phyloP scores from a whole-genome alignment of 2,113 vertebrate species.

The Xiphophorus hellerii region DNA sequence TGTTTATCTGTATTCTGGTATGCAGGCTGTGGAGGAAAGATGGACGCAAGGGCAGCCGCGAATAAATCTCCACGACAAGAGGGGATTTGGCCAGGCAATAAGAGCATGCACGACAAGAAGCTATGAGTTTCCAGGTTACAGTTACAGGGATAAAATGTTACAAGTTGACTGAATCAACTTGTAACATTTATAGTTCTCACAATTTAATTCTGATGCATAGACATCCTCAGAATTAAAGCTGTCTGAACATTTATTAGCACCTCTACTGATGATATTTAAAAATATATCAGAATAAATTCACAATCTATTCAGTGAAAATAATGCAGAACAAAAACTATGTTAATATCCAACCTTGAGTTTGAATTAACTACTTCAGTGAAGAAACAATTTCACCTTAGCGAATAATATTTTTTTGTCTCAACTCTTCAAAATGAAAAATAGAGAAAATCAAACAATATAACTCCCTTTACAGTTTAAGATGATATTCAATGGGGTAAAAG shows the following conservation, averaged over 20 bases:
- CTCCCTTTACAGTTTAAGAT: too few relatives aligned
- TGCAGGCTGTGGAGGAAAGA: constrained; percentile 30
- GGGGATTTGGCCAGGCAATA: not conserved
- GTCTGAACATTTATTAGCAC: not conserved
- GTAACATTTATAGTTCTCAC: not conserved
- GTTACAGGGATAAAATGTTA: not conserved
- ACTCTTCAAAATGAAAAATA: too few relatives aligned
- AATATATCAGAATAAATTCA: too few relatives aligned
- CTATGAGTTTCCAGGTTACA: not conserved
- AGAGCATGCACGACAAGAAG: not conserved
- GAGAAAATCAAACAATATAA: too few relatives aligned
- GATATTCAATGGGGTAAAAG: too few relatives aligned
- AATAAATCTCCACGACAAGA: constrained; percentile 11
- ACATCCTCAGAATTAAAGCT: not conserved
- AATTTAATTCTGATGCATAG: not conserved
- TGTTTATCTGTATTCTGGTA: constrained; percentile 55
- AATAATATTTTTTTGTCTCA: too few relatives aligned
- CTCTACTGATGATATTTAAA: too few relatives aligned
- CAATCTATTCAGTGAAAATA: too few relatives aligned
- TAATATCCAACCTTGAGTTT: too few relatives aligned
- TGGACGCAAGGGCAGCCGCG: not conserved
- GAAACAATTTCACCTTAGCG: too few relatives aligned
- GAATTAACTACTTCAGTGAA: too few relatives aligned
- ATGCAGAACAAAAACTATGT: too few relatives aligned
- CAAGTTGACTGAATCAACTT: not conserved